These are phyloP conservation scores for Leptinotarsa undecemlineata DNA, from an alignment of 1,140 invertebrate species.

Conservation along the genomic window DNA sequence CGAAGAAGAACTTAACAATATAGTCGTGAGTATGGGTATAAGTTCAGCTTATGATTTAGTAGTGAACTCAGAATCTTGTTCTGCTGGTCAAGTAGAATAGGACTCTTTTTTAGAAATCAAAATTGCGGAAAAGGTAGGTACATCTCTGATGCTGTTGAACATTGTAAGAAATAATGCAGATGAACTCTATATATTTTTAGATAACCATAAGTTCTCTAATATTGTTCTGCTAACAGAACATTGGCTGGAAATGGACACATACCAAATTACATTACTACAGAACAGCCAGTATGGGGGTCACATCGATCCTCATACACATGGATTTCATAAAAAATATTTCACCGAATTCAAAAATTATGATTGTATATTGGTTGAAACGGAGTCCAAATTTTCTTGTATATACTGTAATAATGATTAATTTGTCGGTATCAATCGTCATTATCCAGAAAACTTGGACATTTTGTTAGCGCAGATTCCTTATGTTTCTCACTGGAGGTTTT, in stretches of 20 bases:
- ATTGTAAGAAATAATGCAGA: conserved; percentile 3
- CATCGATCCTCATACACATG: not conserved
- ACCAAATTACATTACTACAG: conserved; percentile 10
- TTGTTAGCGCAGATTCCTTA: not conserved
- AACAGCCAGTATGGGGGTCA: conserved; percentile 13
- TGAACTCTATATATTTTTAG: conserved; percentile 18
- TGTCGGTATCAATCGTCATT: not conserved
- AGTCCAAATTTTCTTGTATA: conserved; percentile 8
- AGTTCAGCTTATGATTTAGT: conserved; percentile 4
- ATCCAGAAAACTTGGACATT: conserved; percentile 5
- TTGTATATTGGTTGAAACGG: not conserved
- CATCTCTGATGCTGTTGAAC: conserved; percentile 16
- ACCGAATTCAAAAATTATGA: not conserved
- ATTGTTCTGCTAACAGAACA: conserved; percentile 8
- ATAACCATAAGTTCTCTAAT: conserved; percentile 10
- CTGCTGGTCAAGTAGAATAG: conserved; percentile 10
- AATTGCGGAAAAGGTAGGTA: conserved; percentile 5
- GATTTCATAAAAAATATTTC: conserved; percentile 7
- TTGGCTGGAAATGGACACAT: conserved; percentile 2
- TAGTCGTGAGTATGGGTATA: not conserved
- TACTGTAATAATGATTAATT: not conserved
- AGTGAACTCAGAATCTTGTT: not conserved
- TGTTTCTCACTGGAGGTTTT: not conserved
- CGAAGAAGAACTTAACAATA: not conserved
- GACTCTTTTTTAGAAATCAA: not conserved